These are phyloP conservation scores for Atethmia centrago DNA, from an alignment of 2,888 invertebrate genomes.

Conservation along the genomic window DNA sequence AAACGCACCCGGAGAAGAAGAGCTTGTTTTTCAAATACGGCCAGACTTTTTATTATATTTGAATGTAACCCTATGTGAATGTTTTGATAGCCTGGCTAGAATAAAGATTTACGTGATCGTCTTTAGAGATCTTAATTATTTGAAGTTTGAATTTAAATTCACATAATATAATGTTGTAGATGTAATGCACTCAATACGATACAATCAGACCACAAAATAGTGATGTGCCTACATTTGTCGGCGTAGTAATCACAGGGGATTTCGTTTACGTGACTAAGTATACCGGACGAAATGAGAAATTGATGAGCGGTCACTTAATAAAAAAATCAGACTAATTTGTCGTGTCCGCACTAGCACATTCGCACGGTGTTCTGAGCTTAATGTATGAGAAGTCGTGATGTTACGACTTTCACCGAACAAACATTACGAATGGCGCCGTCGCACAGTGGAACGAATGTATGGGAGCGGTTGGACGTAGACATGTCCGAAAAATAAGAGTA, in stretches of 20 bases:
- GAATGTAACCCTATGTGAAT: conserved; percentile 29
- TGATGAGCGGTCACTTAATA: conserved; percentile 82
- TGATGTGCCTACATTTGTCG: conserved; percentile 58
- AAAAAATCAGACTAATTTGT: conserved; percentile 78
- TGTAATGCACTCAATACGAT: conserved; percentile 31
- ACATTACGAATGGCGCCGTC: conserved; percentile 83
- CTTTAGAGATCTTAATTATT: conserved; percentile 21
- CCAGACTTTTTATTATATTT: conserved; percentile 50
- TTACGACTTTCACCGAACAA: conserved; percentile 86
- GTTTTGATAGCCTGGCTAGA: conserved; percentile 13
- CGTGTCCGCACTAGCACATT: conserved; percentile 77
- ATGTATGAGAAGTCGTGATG: conserved; percentile 89
- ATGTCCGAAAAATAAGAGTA: too few relatives aligned
- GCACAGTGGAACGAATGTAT: too few relatives aligned
- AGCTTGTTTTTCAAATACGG: conserved; percentile 68
- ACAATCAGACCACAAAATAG: conserved; percentile 53
- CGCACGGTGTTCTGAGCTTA: conserved; percentile 85
- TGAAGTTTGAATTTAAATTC: not conserved
- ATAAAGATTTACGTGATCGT: conserved; percentile 25
- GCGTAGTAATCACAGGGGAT: conserved; percentile 68
- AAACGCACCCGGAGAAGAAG: conserved; percentile 69
- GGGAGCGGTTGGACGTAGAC: too few relatives aligned
- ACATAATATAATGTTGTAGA: conserved; percentile 6
- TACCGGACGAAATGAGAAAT: conserved; percentile 81
- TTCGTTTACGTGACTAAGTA: conserved; percentile 68